Evolutionary conservation across 1,140 invertebrate genomes (phyloP).

Genomic region (Drosophila pseudoananassae): DNA sequence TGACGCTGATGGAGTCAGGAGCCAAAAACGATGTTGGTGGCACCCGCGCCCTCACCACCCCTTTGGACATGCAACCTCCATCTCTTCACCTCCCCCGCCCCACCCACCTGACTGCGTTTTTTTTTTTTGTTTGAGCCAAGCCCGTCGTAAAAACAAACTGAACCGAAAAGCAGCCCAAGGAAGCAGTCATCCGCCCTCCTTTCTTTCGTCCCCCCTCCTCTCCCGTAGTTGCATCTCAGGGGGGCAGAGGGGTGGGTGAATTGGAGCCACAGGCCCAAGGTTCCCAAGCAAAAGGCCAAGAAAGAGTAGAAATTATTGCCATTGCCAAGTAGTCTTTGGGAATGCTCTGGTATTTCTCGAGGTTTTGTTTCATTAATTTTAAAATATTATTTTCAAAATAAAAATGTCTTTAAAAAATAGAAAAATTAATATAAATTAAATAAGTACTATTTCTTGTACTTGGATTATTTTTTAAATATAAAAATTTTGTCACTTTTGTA

Average conservation of each 20-base stretch:
- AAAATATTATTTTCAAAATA: too few relatives aligned
- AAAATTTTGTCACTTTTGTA: too few relatives aligned
- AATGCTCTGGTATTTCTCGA: conserved; percentile 16
- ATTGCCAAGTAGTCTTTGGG: not conserved
- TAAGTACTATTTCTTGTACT: too few relatives aligned
- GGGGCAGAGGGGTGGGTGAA: not conserved
- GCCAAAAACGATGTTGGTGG: conserved; percentile 54
- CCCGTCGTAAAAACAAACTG: conserved; percentile 78
- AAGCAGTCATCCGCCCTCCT: conserved; percentile 16
- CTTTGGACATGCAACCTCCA: not conserved
- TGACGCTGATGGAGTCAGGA: conserved; percentile 58
- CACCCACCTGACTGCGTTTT: conserved; percentile 38
- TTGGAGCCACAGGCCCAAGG: conserved; percentile 14
- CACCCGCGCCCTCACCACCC: conserved; percentile 2
- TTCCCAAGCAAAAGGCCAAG: conserved; percentile 38
- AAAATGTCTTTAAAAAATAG: too few relatives aligned
- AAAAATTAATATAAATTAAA: too few relatives aligned
- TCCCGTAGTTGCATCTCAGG: conserved; percentile 22
- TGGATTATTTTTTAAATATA: too few relatives aligned
- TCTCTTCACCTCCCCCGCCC: not conserved
- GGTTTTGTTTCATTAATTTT: not conserved
- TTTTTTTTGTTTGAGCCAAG: conserved; percentile 51
- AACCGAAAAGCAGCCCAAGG: conserved; percentile 62
- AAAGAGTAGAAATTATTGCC: conserved; percentile 18
- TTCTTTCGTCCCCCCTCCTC: too few relatives aligned